Base-by-base conservation (phyloP, 2,888 invertebrate genomes). In the Caenorhabditis sinica region DNA sequence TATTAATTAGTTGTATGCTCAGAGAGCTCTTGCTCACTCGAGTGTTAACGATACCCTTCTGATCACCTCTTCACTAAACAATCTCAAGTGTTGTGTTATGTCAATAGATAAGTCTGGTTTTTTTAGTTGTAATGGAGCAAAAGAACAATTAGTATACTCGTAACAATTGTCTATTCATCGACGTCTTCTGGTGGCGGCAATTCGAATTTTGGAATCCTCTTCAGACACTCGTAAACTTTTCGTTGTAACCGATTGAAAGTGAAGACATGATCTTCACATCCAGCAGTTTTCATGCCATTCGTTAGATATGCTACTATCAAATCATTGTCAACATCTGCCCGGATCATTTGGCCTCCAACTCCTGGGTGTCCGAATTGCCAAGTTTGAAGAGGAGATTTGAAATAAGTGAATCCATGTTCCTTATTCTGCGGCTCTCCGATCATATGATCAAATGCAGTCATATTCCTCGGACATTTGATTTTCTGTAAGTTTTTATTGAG, bases 281-380 rank as follows among this genome's bases (percentile, higher is more conserved):
- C 88, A 13, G 87, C 87, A 23, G 82, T 83, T 60, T 89, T 89
- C 86, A 89, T 81, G 36, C 84, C 89, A 56, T 89, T 89, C n/a
- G 86, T 86, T 49, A 93, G 85, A 86, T 93, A 93, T 23, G 93
- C 93, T 76, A 93, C 91, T 8, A 93, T 92, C 13, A 93, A 87
- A 36, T 90, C 88, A 71, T 93, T 90, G 51, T 91, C 86, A 8
- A 89, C 83, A 82, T 93, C 93, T 6, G 75, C 83, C 6, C 85
- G 83, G 43, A 86, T 63, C 76, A 85, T 92, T 87, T 93, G 93
- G 9, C 93, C 93, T 6, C 93, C 93, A 66, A 92, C 93, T 0
- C 93, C 93, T 8, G 93, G 90, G 82, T 93, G 92, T n/a, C 93
- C 93, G 68, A 92, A 85, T 85, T 91, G 89, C 84, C 87, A 87